phyloP scores from a whole-genome alignment of 2,888 invertebrate genomes.

The Monopis laevigella region DNA sequence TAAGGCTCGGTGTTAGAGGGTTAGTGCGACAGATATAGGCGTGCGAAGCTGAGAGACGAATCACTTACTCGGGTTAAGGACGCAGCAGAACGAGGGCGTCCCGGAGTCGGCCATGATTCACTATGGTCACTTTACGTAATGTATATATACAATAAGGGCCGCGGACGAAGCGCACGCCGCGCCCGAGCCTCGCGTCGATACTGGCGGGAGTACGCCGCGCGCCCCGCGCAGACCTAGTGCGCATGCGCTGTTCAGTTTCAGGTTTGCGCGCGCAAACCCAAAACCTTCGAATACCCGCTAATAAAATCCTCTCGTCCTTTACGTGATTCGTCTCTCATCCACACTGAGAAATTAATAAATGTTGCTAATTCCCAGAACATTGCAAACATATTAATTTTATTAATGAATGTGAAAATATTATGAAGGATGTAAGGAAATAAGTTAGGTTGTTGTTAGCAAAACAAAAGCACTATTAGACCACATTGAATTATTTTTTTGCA shows the following conservation, averaged over 20 bases:
- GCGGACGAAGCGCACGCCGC: conserved; percentile 59
- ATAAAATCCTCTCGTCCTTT: not conserved
- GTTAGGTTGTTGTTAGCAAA: too few relatives aligned
- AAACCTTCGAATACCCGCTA: not conserved
- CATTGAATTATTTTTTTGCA: too few relatives aligned
- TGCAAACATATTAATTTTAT: too few relatives aligned
- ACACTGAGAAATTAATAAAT: not conserved
- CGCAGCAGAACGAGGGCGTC: conserved; percentile 54
- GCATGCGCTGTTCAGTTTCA: conserved; percentile 18
- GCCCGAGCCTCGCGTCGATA: conserved; percentile 67
- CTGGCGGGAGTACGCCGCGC: conserved; percentile 37
- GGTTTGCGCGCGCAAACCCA: conserved; percentile 1
- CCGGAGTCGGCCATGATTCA: conserved; percentile 48
- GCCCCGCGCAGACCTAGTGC: conserved; percentile 32
- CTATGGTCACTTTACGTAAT: conserved; percentile 54
- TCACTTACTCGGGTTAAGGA: conserved; percentile 55
- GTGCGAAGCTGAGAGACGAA: conserved; percentile 21
- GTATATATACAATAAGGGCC: conserved; percentile 25
- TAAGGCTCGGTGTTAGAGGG: conserved; percentile 66
- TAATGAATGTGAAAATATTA: too few relatives aligned
- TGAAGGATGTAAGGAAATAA: too few relatives aligned
- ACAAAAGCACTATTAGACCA: too few relatives aligned
- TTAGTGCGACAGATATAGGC: conserved; percentile 58
- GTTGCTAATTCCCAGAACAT: too few relatives aligned
- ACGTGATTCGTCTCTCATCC: too few relatives aligned